Evolutionary conservation across 2,113 vertebrate genomes (phyloP).

Genomic region (Telmatochromis sp.): DNA sequence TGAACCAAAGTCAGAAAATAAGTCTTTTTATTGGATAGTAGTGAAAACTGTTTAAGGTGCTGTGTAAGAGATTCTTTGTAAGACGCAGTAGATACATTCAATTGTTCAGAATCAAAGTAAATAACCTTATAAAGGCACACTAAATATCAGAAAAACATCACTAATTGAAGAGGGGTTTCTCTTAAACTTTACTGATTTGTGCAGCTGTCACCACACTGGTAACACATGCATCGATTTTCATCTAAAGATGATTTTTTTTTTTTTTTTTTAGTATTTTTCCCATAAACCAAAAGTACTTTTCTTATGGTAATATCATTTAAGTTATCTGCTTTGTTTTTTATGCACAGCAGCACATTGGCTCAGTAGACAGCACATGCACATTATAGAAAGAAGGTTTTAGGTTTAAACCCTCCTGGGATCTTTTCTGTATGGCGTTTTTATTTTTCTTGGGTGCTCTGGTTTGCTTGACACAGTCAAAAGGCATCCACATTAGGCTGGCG

Average conservation of each 20-base stretch:
- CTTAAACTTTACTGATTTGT: neutral
- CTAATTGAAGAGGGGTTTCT: neutral
- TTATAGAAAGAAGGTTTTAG: neutral
- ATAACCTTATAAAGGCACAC: neutral
- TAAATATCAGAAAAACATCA: neutral
- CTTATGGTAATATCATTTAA: neutral
- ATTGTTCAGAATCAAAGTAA: neutral
- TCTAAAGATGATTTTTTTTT: neutral
- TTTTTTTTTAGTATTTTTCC: neutral
- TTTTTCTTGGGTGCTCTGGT: neutral
- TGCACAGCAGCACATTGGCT: neutral
- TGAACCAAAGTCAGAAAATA: neutral
- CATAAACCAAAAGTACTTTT: neutral
- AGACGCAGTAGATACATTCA: accelerated
- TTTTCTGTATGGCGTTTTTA: neutral
- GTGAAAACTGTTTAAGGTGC: neutral
- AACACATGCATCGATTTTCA: neutral
- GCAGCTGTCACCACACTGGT: neutral
- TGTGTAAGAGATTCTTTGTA: neutral
- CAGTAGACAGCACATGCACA: neutral
- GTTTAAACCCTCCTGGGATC: neutral
- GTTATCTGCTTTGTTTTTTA: neutral
- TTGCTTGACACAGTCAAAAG: neutral
- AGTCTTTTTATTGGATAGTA: neutral
- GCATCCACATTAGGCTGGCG: neutral